These are phyloP conservation scores for Cerastis rubricosa DNA, from an alignment of 2,888 invertebrate species.

Conservation along the genomic window DNA sequence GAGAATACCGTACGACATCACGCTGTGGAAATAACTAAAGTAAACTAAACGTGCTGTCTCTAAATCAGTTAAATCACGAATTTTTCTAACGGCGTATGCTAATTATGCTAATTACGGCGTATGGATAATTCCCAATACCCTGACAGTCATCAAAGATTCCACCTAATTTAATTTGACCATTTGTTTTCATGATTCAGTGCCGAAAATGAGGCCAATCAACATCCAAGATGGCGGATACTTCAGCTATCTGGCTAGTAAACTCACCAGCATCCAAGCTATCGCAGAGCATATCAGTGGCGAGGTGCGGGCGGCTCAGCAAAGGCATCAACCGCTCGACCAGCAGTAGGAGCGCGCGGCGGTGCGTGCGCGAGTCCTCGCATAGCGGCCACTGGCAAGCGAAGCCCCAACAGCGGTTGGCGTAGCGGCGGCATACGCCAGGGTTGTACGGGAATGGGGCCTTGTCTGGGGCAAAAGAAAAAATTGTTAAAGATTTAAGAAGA, in stretches of 20 bases:
- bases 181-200: not conserved
- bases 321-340: conserved; percentile 96
- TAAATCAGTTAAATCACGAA: too few relatives aligned
- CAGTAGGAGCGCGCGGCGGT: conserved; percentile 95
- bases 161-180: not conserved
- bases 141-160: not conserved
- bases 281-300: conserved; percentile 97
- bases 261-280: conserved; percentile 96
- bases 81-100: too few relatives aligned
- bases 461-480: conserved; percentile 67
- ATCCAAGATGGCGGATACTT: not conserved
- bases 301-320: conserved; percentile 94
- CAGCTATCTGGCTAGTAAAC: not conserved
- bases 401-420: conserved; percentile 94
- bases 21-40: too few relatives aligned
- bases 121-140: too few relatives aligned
- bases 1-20: too few relatives aligned
- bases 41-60: too few relatives aligned
- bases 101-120: too few relatives aligned
- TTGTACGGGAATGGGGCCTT: conserved; percentile 91
- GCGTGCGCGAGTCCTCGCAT: conserved; percentile 91
- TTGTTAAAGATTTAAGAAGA: not conserved
- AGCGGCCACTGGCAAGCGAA: conserved; percentile 94
- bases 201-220: not conserved
- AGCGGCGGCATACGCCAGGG: conserved; percentile 85